Evolutionary conservation across 2,797 vertebrate species (phyloP).

Genomic region (Etheostoma perlongum): DNA sequence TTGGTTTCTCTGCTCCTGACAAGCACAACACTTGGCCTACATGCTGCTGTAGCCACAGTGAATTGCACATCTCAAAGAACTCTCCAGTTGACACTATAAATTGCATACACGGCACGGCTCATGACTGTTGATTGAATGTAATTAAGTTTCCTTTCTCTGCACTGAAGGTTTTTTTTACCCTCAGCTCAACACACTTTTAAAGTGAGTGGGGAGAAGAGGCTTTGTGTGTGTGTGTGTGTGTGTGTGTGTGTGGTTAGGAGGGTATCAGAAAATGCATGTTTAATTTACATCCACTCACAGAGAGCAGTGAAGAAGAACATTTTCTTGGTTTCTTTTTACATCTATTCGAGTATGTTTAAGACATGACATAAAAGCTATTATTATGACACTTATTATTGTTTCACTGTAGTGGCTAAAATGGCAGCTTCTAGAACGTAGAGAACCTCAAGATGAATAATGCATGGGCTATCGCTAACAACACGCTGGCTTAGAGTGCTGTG

Average conservation of each 20-base stretch:
- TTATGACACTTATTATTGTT: conserved; percentile 36
- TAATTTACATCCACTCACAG: conserved; percentile 22
- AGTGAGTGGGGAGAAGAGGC: conserved; percentile 3
- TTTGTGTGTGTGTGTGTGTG: background rate
- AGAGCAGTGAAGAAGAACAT: conserved; percentile 1
- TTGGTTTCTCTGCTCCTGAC: conserved; percentile 39
- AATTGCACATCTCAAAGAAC: conserved; percentile 50
- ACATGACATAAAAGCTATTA: conserved; percentile 6
- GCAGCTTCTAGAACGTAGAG: conserved; percentile 54
- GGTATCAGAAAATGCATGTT: conserved; percentile 21
- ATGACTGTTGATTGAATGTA: conserved; percentile 78
- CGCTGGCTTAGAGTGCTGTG: conserved; percentile 46
- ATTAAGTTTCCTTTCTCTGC: conserved; percentile 76
- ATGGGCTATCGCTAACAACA: conserved; percentile 62
- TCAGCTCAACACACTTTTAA: conserved; percentile 33
- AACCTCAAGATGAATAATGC: conserved; percentile 74
- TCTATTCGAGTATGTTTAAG: conserved; percentile 13
- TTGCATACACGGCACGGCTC: conserved; percentile 62
- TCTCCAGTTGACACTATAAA: conserved; percentile 65
- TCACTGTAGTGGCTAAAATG: conserved; percentile 30
- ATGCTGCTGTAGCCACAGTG: conserved; percentile 55
- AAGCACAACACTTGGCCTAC: conserved; percentile 52
- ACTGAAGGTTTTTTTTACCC: conserved; percentile 62
- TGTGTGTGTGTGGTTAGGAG: conserved; percentile 15
- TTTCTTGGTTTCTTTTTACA: conserved; percentile 21